These are phyloP conservation scores for Zosterops lateralis DNA, from an alignment of 2,113 vertebrate species.

Conservation along the genomic window DNA sequence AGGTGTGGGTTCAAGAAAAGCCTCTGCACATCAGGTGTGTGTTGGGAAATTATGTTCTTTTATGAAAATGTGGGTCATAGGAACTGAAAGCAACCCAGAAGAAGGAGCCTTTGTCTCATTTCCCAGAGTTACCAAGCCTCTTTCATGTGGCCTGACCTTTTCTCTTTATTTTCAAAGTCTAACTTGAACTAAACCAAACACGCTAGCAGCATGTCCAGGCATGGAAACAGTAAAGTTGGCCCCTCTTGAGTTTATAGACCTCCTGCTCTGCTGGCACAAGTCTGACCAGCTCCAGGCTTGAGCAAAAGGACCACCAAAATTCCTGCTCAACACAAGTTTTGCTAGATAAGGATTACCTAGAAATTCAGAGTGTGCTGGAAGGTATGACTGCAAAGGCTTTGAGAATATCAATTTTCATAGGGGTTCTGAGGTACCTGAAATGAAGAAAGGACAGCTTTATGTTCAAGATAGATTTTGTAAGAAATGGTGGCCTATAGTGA, in stretches of 20 bases:
- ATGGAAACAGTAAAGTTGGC: not conserved
- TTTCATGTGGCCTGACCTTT: not conserved
- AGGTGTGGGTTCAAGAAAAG: not conserved
- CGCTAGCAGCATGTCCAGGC: not conserved
- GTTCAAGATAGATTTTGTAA: not conserved
- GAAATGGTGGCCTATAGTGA: not conserved
- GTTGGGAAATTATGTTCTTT: not conserved
- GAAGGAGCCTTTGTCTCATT: conserved; percentile 26
- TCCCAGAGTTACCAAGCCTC: not conserved
- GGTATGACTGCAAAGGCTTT: not conserved
- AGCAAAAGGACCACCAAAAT: not conserved
- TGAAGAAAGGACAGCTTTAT: not conserved
- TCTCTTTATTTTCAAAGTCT: not conserved
- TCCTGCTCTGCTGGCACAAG: not conserved
- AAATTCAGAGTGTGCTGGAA: not conserved
- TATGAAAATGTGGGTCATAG: not conserved
- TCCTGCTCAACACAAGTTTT: not conserved
- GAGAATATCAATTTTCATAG: not conserved
- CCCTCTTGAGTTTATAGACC: not conserved
- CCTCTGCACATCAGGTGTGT: not conserved
- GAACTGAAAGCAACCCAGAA: not conserved
- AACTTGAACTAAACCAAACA: not conserved
- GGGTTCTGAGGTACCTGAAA: not conserved
- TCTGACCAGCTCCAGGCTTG: not conserved
- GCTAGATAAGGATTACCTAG: not conserved